Base-by-base conservation (phyloP, 1,140 invertebrate species). In the Lepeophtheirus salmonis region DNA sequence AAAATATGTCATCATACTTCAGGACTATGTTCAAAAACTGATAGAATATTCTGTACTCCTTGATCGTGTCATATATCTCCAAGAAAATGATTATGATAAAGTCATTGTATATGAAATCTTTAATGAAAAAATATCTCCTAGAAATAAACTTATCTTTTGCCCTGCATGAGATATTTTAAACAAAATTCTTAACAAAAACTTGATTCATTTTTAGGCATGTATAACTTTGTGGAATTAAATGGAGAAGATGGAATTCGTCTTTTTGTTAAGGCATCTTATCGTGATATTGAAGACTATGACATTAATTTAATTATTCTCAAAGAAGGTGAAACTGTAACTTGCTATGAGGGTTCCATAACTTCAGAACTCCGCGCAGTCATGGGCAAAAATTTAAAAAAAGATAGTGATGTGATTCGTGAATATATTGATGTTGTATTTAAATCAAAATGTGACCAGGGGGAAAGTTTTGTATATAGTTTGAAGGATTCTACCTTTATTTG, bases 21-120 rank as follows among this genome's bases (percentile, higher is more conserved):
- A 78, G 66, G 66, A 72, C 64, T 63, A 74, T 56, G 65, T 76
- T 48, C 73, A 79, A 67, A 73, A 62, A 69, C 81, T 12, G 77
- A n/a, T 81, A 64, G 82, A 84, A 70, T 80, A 78, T 64, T 66
- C 82, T n/a, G 69, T 84, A 26, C 71, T 83, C 14, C 70, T 79
- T 20, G 82, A 84, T 66, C 74, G 81, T 64, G 67, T 80, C 54
- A 69, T 78, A 49, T 83, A 77, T 68, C 71, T 83, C 50, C 67
- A 72, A 64, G 80, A 83, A 67, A 69, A 74, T 58, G 75, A 69
- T 68, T 41, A 64, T 61, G 67, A 16, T 56, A 74, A 65, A 65
- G 69, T 68, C 66, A 76, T 75, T 62, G 74, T 77, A 50, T 74
- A 77, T 56, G 78, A 75, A 66, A 70, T 79, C 53, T 71, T 78